These are phyloP conservation scores for Drosophila vallismaia DNA, from an alignment of 2,888 invertebrate species.

Conservation along the genomic window DNA sequence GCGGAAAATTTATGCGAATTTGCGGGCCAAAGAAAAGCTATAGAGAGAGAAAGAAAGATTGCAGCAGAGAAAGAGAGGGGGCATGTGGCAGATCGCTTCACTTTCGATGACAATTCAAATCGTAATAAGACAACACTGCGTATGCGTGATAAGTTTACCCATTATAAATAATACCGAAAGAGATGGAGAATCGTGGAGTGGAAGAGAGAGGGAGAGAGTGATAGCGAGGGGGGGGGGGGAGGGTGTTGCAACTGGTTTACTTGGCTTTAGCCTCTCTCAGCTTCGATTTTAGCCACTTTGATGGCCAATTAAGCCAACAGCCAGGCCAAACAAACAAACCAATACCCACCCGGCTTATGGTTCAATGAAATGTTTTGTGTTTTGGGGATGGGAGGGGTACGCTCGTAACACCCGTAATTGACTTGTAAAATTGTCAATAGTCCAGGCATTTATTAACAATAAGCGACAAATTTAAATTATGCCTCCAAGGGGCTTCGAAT, in stretches of 20 bases:
- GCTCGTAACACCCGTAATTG: constrained; percentile 45
- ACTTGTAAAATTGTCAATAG: constrained; percentile 39
- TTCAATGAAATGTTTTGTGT: constrained; percentile 66
- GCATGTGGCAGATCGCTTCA: constrained; percentile 33
- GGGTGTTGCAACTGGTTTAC: constrained; percentile 45
- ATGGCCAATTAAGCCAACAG: constrained; percentile 69
- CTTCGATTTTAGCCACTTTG: constrained; percentile 61
- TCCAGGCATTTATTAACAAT: constrained; percentile 38
- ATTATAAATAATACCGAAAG: not conserved
- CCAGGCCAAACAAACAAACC: constrained; percentile 29
- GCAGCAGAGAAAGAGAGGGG: not conserved
- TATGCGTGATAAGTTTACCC: constrained; percentile 64
- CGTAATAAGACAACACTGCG: constrained; percentile 61
- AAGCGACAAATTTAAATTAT: constrained; percentile 24
- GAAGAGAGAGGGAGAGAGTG: too few species aligned
- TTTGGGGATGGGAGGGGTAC: constrained; percentile 4
- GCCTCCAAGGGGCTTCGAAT: not conserved
- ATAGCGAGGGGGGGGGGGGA: not conserved
- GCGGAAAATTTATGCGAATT: constrained; percentile 78
- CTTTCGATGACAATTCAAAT: constrained; percentile 65
- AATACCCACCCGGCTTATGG: constrained; percentile 37
- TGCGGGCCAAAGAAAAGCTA: constrained; percentile 59
- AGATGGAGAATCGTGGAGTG: not conserved
- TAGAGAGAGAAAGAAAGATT: constrained; percentile 1
- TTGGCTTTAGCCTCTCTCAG: constrained; percentile 21